Conservation (phyloP, 2,888 invertebrate species). For the Mythimna ferrago region DNA sequence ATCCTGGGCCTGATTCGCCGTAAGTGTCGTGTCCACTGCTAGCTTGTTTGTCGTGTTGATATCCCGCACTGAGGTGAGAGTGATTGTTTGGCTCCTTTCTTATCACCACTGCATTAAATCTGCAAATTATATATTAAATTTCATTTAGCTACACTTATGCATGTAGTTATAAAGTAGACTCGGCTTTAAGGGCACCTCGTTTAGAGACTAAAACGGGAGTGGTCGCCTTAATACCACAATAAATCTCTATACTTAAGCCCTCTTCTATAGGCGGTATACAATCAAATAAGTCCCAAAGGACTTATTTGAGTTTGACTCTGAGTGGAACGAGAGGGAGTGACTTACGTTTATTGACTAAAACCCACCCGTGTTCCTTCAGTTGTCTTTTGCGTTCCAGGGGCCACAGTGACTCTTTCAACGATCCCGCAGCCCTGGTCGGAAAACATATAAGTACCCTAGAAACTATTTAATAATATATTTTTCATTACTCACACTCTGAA, state of each 20-base stretch:
- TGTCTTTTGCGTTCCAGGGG: too few species aligned
- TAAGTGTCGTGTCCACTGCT: constrained; percentile 59
- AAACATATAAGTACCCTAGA: not conserved
- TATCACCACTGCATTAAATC: constrained; percentile 83
- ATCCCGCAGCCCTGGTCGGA: too few species aligned
- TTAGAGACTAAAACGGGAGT: too few species aligned
- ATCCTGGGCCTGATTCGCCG: constrained; percentile 42
- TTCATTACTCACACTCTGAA: too few species aligned
- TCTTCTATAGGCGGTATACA: too few species aligned
- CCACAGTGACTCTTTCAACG: too few species aligned
- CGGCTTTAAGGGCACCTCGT: too few species aligned
- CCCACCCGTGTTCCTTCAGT: too few species aligned
- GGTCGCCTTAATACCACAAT: not conserved
- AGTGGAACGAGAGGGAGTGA: too few species aligned
- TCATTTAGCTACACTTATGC: not conserved
- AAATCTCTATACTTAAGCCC: not conserved
- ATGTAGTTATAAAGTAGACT: not conserved
- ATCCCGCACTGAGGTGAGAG: constrained; percentile 65
- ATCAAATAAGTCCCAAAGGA: too few species aligned
- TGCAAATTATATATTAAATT: constrained; percentile 44
- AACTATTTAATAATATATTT: not conserved
- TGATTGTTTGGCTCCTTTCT: constrained; percentile 77
- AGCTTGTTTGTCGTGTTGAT: constrained; percentile 57
- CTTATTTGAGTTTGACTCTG: too few species aligned
- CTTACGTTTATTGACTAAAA: too few species aligned